These are phyloP conservation scores for Scatophagus argus DNA, from an alignment of 2,113 vertebrate genomes.

Conservation along the genomic window DNA sequence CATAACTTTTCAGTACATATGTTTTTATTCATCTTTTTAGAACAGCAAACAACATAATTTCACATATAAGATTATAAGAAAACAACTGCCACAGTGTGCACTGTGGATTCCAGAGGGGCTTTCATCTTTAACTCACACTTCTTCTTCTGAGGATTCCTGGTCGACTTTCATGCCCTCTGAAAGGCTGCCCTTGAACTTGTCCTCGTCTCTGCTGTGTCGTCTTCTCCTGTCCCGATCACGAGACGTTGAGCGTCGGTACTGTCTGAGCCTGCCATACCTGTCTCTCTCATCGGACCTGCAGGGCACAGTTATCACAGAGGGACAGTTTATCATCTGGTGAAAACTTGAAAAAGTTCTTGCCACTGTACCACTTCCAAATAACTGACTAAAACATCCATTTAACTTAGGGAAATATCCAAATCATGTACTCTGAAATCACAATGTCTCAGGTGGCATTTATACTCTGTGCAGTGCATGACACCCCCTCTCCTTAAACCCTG, in stretches of 20 bases:
- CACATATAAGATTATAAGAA: too few relatives aligned
- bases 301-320: neutral
- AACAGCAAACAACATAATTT: too few relatives aligned
- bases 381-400: too few relatives aligned
- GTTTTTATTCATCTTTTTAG: too few relatives aligned
- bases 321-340: neutral
- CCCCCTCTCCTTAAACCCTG: too few relatives aligned
- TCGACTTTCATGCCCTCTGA: conserved; percentile 98
- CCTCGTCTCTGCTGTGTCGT: conserved; percentile 93
- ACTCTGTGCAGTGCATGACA: too few relatives aligned
- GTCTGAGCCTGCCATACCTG: conserved; percentile 86
- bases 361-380: too few relatives aligned
- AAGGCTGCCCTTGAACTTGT: conserved; percentile 98
- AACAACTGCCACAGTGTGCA: neutral
- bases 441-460: too few relatives aligned
- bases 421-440: too few relatives aligned
- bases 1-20: too few relatives aligned
- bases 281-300: conserved; percentile 86
- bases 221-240: conserved; percentile 86
- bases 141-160: conserved; percentile 94
- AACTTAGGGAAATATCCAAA: too few relatives aligned
- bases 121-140: conserved; percentile 87
- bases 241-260: conserved; percentile 90
- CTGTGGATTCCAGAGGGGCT: neutral
- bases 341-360: neutral